phyloP scores from a whole-genome alignment of 2,113 vertebrate species.

The Nibea coibor region DNA sequence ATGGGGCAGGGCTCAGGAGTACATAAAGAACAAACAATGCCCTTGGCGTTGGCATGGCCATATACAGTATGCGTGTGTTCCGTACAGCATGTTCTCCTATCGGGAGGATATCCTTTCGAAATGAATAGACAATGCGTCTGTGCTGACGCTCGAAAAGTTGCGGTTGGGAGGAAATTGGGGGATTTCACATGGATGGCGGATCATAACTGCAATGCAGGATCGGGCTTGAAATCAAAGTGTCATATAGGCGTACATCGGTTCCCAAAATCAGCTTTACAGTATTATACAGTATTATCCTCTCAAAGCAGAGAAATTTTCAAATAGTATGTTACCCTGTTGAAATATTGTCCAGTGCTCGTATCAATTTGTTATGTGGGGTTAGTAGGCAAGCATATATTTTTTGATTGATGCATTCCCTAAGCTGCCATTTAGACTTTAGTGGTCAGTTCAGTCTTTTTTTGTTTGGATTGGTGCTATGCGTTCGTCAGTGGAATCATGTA shows the following conservation, averaged over 20 bases:
- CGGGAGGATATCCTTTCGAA: constrained; percentile 68
- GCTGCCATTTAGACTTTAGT: constrained; percentile 59
- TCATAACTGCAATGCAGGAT: constrained; percentile 25
- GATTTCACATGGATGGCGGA: constrained; percentile 21
- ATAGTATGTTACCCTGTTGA: constrained; percentile 37
- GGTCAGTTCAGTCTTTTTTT: constrained; percentile 59
- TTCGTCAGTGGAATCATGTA: constrained; percentile 64
- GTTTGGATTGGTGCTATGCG: constrained; percentile 41
- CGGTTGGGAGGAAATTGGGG: constrained; percentile 12
- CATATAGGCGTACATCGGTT: constrained; percentile 19
- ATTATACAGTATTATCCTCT: constrained; percentile 19
- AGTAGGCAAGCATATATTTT: constrained; percentile 51
- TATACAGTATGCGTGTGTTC: constrained; percentile 48
- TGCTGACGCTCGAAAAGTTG: constrained; percentile 49
- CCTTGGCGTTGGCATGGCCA: constrained; percentile 54
- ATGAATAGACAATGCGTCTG: constrained; percentile 47
- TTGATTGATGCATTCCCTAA: constrained; percentile 72
- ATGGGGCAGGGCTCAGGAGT: constrained; percentile 49
- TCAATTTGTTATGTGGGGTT: constrained; percentile 57
- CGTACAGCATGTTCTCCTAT: constrained; percentile 51
- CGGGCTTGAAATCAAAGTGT: constrained; percentile 46
- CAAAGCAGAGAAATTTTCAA: constrained; percentile 24
- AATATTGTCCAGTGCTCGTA: constrained; percentile 46
- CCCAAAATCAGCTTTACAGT: constrained; percentile 30
- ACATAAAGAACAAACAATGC: constrained; percentile 67